Conservation (phyloP, 2,113 vertebrate genomes). For the Gnathonemus echidnorhynchus region DNA sequence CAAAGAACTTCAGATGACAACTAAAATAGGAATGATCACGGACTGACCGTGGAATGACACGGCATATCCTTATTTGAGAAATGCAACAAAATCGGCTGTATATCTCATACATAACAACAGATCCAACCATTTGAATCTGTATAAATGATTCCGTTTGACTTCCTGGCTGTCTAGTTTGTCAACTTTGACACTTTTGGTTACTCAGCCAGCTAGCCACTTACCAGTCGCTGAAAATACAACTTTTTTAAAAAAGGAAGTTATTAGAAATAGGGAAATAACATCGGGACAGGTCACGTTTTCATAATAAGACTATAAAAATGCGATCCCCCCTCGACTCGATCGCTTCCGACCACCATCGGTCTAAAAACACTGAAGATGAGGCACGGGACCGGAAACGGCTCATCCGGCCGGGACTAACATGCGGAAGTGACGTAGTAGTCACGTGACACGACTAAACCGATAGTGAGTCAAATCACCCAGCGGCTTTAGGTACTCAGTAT, state of each 20-base stretch:
- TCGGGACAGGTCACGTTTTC: constrained; percentile 1
- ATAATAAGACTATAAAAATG: background rate
- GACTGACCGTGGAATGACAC: background rate
- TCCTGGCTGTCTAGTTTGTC: constrained; percentile 15
- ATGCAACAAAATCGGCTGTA: background rate
- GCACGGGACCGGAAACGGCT: background rate
- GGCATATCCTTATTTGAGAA: background rate
- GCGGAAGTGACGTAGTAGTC: background rate
- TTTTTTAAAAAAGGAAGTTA: background rate
- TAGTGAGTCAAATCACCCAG: background rate
- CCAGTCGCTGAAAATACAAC: background rate
- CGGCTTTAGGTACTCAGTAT: background rate
- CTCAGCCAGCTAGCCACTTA: constrained; percentile 13
- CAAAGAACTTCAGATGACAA: constrained; percentile 4
- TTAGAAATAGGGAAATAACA: background rate
- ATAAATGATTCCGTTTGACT: background rate
- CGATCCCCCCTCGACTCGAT: background rate
- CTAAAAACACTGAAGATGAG: background rate
- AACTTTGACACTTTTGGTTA: constrained; percentile 12
- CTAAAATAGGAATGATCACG: background rate
- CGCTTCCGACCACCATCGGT: background rate
- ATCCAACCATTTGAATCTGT: background rate
- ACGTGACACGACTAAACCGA: background rate
- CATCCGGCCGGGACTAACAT: background rate
- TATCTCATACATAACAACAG: background rate